Evolutionary conservation across 1,140 invertebrate species (phyloP), one percentile per base, ranked within the genome.

Genomic region (Lepidotrigona ventralis): DNA sequence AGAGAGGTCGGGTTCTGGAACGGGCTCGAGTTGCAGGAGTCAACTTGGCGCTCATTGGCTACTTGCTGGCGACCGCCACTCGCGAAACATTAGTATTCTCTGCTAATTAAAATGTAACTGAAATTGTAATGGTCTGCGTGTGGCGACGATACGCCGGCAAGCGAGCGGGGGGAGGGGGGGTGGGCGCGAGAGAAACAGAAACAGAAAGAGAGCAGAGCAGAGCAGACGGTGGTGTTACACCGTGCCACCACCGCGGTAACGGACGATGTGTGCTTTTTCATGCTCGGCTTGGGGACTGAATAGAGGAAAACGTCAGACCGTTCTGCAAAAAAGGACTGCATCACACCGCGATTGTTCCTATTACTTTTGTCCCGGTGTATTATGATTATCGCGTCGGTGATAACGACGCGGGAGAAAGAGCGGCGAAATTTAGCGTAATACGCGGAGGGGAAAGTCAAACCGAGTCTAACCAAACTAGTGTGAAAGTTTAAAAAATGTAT

Each of bases 101-200:
- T 81, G 81, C 84, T 90, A 90, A 90, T 90, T 90, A 90, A 88
- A 90, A 88, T 73, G 88, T 89, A 88, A 90, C 89, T 86, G 83
- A 89, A 89, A 86, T 85, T 90, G 81, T 81, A 84, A 83, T 81
- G 64, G 86, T 81, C 64, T 81, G 83, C 74, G 77, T 83, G 77
- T 64, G 64, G 77, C 77, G 73, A 71, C 68, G 86, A 75, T 83
- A 80, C 63, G 73, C 46, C 81, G 26, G 54, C 51, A 54, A 72
- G 21, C 8, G 12, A 53, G 26, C 51, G 63, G 63, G 63, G 29
- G 9, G 19, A 17, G 39, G 29, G 63, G 63, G 63, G 29, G 11
- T 19, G 26, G 39, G 29, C 64, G 26, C 26, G 64, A 66, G 64
- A 26, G 21, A n/a, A 60, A 21, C 29, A n/a, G 26, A 26, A 15